Percentiles rank a stretch among this genome's conserved stretches.
phyloP scores from a whole-genome alignment of 2,888 invertebrate genomes.

The Ichneumoninae sp. region DNA sequence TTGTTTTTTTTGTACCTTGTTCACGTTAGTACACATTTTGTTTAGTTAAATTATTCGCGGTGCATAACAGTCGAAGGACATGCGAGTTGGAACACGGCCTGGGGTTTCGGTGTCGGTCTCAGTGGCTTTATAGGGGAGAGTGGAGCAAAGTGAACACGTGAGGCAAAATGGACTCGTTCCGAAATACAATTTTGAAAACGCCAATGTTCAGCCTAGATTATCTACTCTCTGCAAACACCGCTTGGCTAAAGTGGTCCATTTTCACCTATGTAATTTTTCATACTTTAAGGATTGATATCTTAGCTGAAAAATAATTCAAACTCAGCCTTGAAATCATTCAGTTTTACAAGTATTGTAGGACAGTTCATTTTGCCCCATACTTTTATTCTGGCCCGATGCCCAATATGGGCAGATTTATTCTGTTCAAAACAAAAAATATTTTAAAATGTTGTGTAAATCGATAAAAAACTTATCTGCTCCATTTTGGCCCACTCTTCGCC shows the following conservation, averaged over 20 bases:
- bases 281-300: too few relatives aligned
- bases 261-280: too few relatives aligned
- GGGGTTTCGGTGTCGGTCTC: slow-evolving; percentile 41
- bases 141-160: too few relatives aligned
- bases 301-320: too few relatives aligned
- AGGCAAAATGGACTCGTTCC: not conserved
- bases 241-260: not conserved
- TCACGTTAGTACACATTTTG: not conserved
- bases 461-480: not conserved
- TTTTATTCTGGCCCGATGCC: not conserved
- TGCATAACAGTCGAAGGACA: slow-evolving; percentile 16
- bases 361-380: not conserved
- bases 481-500: not conserved
- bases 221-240: not conserved
- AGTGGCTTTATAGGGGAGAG: slow-evolving; percentile 9
- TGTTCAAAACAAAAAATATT: not conserved
- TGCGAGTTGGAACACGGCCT: slow-evolving; percentile 78
- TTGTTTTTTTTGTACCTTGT: slow-evolving; percentile 19
- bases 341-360: not conserved
- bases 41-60: not conserved
- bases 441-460: not conserved
- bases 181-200: not conserved
- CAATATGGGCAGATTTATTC: not conserved
- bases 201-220: not conserved
- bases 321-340: not conserved